Conservation (phyloP, 2,797 vertebrate genomes). For the Anabas testudineus region DNA sequence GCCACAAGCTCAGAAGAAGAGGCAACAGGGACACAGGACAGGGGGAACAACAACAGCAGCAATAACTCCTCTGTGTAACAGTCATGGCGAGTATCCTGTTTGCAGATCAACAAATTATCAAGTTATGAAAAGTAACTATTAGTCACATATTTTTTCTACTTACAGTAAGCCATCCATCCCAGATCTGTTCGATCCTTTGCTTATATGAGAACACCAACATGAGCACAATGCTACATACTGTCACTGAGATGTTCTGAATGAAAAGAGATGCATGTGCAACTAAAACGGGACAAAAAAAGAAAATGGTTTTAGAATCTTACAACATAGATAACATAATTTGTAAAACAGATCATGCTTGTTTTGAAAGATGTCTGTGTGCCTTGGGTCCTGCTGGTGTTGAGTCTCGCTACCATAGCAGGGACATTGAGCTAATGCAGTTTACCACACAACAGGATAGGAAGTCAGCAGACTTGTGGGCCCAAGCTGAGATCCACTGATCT, state of each 20-base stretch:
- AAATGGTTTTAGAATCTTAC: slow-evolving; percentile 44
- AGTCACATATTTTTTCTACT: slow-evolving; percentile 61
- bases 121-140: slow-evolving; percentile 9
- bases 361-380: slow-evolving; percentile 29
- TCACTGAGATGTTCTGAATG: slow-evolving; percentile 86
- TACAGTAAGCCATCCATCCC: slow-evolving; percentile 85
- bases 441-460: slow-evolving; percentile 31
- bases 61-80: slow-evolving; percentile 48
- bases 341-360: slow-evolving; percentile 1
- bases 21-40: slow-evolving; percentile 68
- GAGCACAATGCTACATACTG: slow-evolving; percentile 81
- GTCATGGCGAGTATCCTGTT: slow-evolving; percentile 22
- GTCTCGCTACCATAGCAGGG: slow-evolving; percentile 47
- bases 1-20: slow-evolving; percentile 76
- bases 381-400: slow-evolving; percentile 22
- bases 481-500: slow-evolving; percentile 47
- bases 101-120: slow-evolving; percentile 18
- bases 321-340: background rate
- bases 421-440: slow-evolving; percentile 42
- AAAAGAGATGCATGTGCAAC: slow-evolving; percentile 85
- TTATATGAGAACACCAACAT: slow-evolving; percentile 86
- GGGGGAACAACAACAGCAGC: slow-evolving; percentile 62
- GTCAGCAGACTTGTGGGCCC: slow-evolving; percentile 32
- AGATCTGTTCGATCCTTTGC: slow-evolving; percentile 82
- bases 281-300: slow-evolving; percentile 65